Base-by-base conservation (phyloP, 2,113 vertebrate species). In the Thalassarche chlororhynchos region DNA sequence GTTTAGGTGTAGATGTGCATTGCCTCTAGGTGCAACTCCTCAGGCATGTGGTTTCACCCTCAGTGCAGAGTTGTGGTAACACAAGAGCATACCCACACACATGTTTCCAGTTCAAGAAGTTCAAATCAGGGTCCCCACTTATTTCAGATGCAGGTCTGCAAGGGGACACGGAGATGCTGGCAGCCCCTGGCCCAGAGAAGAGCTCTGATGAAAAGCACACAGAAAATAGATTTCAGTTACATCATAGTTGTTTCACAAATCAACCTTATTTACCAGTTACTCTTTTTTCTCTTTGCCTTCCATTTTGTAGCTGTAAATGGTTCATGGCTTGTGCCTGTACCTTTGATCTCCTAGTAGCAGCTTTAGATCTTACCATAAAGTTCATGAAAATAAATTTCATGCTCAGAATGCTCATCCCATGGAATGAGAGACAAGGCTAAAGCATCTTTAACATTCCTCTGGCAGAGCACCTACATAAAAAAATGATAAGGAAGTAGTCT, bases 361-460 rank as follows among this genome's bases (percentile, higher is more conserved):
- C 72, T 81, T 96, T 69, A 84, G 89, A 51, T 89, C 77, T 71
- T 81, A 51, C 55, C 0, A 0, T 89, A 92, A 95, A 92, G 91
- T 78, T 78, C n/a, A 90, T 69, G 46, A 70, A 95, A 94, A 84
- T 89, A 4, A 83, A 70, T 95, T 83, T 89, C 44, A 40, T 86
- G 71, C 75, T 95, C 31, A n/a, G 32, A 64, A 65, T 52, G 15
- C 64, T 93, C 10, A 62, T 85, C 42, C 68, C 1, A 0, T 76
- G 61, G 75, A 95, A 58, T 0, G 7, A 80, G 52, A 87, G 58
- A 61, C 28, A 69, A 68, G 26, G 23, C 57, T 82, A 57, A 95
- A 91, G 14, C 70, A 80, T 83, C 84, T 91, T 91, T 85, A 77
- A 57, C 84, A 83, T 87, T 91, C 54, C 46, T 95, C 54, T 93